Base-by-base conservation (phyloP, 2,797 vertebrate genomes). In the Caiman crocodilus region DNA sequence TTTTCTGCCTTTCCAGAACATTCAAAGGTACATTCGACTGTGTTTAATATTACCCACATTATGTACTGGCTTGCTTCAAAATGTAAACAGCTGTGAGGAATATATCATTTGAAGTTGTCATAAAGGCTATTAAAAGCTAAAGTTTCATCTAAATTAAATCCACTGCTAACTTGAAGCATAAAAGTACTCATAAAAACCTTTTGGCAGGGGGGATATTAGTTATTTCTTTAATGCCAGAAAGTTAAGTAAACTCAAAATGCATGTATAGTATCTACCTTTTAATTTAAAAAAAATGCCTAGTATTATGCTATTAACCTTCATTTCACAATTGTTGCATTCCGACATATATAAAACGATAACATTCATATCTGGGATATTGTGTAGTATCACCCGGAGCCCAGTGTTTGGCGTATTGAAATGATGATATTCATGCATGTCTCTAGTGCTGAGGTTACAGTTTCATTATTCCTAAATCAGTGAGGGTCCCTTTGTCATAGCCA, bases 131-230 rank as follows among this genome's bases (percentile, higher is more conserved):
- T 77, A 85, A 91, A 92, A 95, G 73, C 89, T 89, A 82, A 92
- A 95, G 89, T 96, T 96, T 95, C 87, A 85, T 71, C 63, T 58
- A 85, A 82, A 94, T 93, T 71, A 93, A 95, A 92, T 63, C 67
- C 55, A 55, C 55, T 50, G 50, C 59, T 59, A 87, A 94, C 60
- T 89, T 83, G 30, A 78, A 96, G 84, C 76, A 25, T 76, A 60
- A 84, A 5, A 76, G 85, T 1, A 1, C 67, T 92, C 74, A n/a
- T 79, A 82, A 88, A 94, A 96, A 55, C 32, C 82, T 81, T 67
- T 20, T 42, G 42, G 42, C 42, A 77, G 73, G 58, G 32, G 63
- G 69, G 64, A 63, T 75, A 79, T 61, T 32, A 61, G 79, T 28
- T 65, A 50, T 63, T 58, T 86, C 73, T 82, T 84, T 4, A 90